Evolutionary conservation across 2,797 vertebrate genomes (phyloP).

Genomic region (Yasuhikotakia modesta): DNA sequence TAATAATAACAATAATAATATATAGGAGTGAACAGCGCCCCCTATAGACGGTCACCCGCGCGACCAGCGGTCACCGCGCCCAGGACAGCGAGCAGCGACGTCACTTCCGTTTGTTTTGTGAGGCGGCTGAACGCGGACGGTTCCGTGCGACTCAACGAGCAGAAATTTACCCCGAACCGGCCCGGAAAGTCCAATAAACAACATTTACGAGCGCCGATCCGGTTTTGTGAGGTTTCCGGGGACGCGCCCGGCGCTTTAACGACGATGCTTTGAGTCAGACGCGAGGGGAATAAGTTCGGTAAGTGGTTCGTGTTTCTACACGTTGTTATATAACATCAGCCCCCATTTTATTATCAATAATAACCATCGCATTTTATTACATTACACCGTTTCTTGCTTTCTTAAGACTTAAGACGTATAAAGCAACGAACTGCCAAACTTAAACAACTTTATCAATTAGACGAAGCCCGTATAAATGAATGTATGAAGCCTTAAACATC

Average conservation of each 20-base stretch:
- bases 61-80: not conserved
- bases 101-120: slow-evolving; percentile 39
- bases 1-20: too few relatives aligned
- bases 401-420: too few relatives aligned
- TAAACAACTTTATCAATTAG: not conserved
- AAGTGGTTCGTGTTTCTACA: slow-evolving; percentile 13
- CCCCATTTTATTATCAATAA: too few relatives aligned
- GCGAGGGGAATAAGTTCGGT: slow-evolving; percentile 23
- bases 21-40: not conserved
- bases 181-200: not conserved
- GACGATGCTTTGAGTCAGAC: not conserved
- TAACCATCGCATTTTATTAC: not conserved
- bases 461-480: not conserved
- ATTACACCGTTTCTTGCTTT: too few relatives aligned
- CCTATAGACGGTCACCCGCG: not conserved
- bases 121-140: slow-evolving; percentile 8
- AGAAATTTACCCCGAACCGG: slow-evolving; percentile 3
- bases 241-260: not conserved
- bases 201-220: not conserved
- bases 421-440: not conserved
- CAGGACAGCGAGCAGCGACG: not conserved
- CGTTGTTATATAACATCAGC: not conserved
- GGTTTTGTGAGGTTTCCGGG: too few relatives aligned
- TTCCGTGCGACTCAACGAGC: slow-evolving; percentile 13
- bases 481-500: too few relatives aligned